phyloP scores from a whole-genome alignment of 2,113 vertebrate genomes.

The Acrocephalus kingi region DNA sequence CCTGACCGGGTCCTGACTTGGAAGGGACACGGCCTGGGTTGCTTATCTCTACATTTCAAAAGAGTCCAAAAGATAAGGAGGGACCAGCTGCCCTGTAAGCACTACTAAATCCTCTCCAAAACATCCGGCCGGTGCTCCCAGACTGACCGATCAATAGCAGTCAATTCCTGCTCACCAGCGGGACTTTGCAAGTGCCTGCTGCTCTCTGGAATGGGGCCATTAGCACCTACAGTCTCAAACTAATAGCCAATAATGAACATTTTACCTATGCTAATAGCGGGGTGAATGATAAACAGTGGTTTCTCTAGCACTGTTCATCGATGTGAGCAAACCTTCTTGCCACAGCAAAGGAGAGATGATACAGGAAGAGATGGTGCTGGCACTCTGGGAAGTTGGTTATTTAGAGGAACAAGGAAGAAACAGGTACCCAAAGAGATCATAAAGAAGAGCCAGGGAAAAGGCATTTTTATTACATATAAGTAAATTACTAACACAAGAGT shows the following conservation, averaged over 20 bases:
- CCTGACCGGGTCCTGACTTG: background rate
- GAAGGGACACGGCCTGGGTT: background rate
- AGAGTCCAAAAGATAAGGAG: background rate
- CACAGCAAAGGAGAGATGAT: background rate
- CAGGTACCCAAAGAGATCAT: background rate
- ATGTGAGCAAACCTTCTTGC: background rate
- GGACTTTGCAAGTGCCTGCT: constrained; percentile 2
- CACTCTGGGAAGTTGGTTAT: background rate
- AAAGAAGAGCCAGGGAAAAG: background rate
- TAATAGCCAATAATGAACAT: constrained; percentile 42
- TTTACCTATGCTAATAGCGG: constrained; percentile 35
- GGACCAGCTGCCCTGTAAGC: background rate
- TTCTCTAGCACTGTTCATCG: background rate
- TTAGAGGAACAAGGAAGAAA: background rate
- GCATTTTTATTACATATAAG: background rate
- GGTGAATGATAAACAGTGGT: background rate
- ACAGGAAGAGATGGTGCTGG: background rate
- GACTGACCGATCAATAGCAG: constrained; percentile 29
- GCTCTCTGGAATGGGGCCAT: constrained; percentile 14
- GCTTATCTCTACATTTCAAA: background rate
- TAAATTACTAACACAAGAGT: background rate
- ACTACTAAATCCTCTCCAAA: constrained; percentile 9
- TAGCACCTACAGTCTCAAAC: constrained; percentile 49
- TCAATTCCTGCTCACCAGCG: background rate
- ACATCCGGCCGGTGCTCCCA: background rate